Evolutionary conservation across 1,140 invertebrate species (phyloP).

Genomic region (Tetraneura akinire): DNA sequence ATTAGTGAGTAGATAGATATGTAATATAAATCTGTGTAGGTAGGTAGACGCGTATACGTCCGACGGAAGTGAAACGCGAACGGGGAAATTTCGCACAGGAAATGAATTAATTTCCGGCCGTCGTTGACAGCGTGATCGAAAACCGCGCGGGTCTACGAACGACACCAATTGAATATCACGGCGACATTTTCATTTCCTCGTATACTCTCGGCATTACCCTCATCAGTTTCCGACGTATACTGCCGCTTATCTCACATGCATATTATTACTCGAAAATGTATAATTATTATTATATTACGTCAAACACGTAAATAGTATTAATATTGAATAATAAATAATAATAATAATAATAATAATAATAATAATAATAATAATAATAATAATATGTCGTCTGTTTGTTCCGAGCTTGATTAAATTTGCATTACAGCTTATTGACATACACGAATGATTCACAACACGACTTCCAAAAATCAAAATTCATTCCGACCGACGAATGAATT

Average conservation of each 20-base stretch:
- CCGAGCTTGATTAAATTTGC: background rate
- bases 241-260: background rate
- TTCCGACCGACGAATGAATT: too few relatives aligned
- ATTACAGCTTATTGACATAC: background rate
- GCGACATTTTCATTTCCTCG: constrained; percentile 42
- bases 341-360: too few relatives aligned
- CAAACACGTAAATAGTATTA: too few relatives aligned
- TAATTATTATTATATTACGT: too few relatives aligned
- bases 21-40: too few relatives aligned
- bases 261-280: too few relatives aligned
- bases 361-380: too few relatives aligned
- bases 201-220: background rate
- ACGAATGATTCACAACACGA: background rate
- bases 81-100: background rate
- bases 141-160: background rate
- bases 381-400: background rate
- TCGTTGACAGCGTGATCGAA: constrained; percentile 5
- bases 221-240: background rate
- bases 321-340: too few relatives aligned
- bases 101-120: constrained; percentile 44
- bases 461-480: too few relatives aligned
- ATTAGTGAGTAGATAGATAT: too few relatives aligned
- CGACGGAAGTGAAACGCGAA: constrained; percentile 18
- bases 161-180: constrained; percentile 18
- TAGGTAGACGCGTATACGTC: too few relatives aligned